Percentiles rank a stretch among this genome's conserved stretches.
phyloP scores from a whole-genome alignment of 2,113 vertebrate species.

The Origma solitaria region DNA sequence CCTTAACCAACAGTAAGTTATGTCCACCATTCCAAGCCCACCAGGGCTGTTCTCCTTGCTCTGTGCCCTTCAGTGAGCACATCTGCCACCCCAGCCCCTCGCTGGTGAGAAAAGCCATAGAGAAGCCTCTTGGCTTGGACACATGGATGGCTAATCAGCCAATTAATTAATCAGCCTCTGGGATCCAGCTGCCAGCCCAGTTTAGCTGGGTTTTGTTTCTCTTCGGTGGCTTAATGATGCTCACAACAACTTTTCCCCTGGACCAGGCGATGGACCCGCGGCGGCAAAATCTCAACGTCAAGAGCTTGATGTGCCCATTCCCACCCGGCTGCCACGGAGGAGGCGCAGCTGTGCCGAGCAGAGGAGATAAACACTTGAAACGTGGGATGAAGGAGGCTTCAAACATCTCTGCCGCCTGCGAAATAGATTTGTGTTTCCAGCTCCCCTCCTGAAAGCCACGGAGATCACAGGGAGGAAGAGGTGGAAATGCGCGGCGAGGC shows the following conservation, averaged over 20 bases:
- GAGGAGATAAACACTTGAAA: slow-evolving; percentile 34
- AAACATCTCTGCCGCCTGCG: slow-evolving; percentile 17
- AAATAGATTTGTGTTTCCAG: not conserved
- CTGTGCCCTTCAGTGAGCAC: not conserved
- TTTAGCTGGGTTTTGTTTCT: not conserved
- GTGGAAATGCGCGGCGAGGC: not conserved
- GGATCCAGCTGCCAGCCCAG: not conserved
- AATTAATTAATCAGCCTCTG: not conserved
- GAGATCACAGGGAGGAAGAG: slow-evolving; percentile 21
- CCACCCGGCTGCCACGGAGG: not conserved
- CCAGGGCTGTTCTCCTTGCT: not conserved
- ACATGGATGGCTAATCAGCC: not conserved
- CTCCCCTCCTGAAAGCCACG: not conserved
- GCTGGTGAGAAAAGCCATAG: fast-evolving
- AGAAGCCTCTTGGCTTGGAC: not conserved
- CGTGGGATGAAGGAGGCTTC: not conserved
- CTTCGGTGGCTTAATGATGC: not conserved
- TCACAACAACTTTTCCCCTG: not conserved
- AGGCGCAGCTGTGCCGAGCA: not conserved
- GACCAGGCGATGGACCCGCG: not conserved
- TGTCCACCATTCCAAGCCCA: fast-evolving
- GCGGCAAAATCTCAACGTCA: not conserved
- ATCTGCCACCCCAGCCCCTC: not conserved
- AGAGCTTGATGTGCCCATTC: not conserved
- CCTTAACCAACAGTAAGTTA: not conserved